Evolutionary conservation across 64 coral and sea anemone genomes (phyloP), one percentile per base, ranked within the genome.

Genomic region (Montipora capricornis): DNA sequence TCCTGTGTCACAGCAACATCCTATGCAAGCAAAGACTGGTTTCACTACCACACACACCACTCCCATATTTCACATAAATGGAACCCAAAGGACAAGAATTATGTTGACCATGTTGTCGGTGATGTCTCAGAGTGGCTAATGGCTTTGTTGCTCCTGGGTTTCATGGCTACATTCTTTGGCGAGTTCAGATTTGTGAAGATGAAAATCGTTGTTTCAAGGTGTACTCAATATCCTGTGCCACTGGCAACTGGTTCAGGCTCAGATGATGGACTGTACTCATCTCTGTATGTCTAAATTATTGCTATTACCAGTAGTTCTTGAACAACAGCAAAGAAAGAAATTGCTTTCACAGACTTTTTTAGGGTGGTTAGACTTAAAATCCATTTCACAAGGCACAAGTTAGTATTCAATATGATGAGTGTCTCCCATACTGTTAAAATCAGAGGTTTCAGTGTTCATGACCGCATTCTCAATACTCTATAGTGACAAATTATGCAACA

Each of bases 131-230:
- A 97, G 47, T 97, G 96, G 93, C 78, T 97, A 12, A 88, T 88
- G 58, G 74, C 93, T 59, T 64, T 80, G 15, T 47, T 75, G 29
- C 67, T 97, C 20, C 73, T 97, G 71, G 12, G 91, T 37, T 97
- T 95, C 76, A 68, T 95, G 94, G 71, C 61, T 10, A 95, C 93
- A 6, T 97, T 95, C 75, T 95, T 95, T 86, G 96, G 96, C 20
- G 96, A 97, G 93, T 97, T 97, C 20, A 75, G 92, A 22, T 95
- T 89, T 79, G 73, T 98, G 3, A 91, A 91, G 88, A 92, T 98
- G 80, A 94, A 88, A 66, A 22, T 98, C 49, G 80, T 91, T 4
- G 49, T 98, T 12, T 92, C 93, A 10, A 89, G 96, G 19, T 80
- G 80, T 44, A 95, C 76, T 20, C 77, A 80, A 13, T 26, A 68